These are phyloP conservation scores for Deilephila elpenor DNA, from an alignment of 2,888 invertebrate genomes.

Conservation along the genomic window DNA sequence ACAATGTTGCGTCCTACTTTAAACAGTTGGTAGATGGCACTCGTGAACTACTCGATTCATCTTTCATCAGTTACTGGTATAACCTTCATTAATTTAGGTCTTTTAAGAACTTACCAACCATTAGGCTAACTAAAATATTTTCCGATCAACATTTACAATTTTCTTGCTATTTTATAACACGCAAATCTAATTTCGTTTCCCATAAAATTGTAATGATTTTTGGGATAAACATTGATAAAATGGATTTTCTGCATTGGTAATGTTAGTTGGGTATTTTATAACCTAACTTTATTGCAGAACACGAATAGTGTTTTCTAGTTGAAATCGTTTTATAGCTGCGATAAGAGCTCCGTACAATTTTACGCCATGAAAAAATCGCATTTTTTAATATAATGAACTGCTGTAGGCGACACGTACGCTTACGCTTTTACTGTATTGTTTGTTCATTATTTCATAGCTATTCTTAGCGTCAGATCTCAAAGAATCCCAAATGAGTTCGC, in stretches of 20 bases:
- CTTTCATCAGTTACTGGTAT: too few species aligned
- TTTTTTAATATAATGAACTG: conserved; percentile 55
- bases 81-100: too few species aligned
- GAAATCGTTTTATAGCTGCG: conserved; percentile 65
- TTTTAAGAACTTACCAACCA: neutral
- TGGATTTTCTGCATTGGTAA: conserved; percentile 11
- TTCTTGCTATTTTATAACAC: neutral
- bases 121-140: neutral
- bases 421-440: neutral
- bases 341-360: conserved; percentile 75
- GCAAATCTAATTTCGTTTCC: neutral
- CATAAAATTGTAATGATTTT: conserved; percentile 14
- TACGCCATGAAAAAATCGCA: conserved; percentile 66
- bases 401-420: neutral
- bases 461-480: neutral
- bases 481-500: too few species aligned
- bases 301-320: conserved; percentile 51
- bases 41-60: too few species aligned
- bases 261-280: conserved; percentile 18
- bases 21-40: too few species aligned
- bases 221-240: conserved; percentile 4
- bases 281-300: conserved; percentile 54
- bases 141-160: neutral
- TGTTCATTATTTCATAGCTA: neutral
- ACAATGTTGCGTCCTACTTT: too few species aligned